phyloP scores from a whole-genome alignment of 2,113 vertebrate genomes.

The Myodes glareolus region DNA sequence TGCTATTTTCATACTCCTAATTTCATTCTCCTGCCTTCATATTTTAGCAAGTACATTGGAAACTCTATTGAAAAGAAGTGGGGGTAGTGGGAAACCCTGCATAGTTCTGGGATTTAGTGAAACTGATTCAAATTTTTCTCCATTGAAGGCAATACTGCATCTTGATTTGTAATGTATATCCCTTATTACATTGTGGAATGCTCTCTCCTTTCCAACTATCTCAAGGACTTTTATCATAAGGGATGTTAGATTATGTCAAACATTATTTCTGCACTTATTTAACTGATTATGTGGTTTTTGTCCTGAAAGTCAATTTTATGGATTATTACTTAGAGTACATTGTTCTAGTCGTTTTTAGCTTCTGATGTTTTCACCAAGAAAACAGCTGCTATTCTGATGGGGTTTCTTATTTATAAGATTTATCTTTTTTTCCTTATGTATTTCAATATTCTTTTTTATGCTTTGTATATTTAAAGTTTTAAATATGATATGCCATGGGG shows the following conservation, averaged over 20 bases:
- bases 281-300: neutral
- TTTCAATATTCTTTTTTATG: neutral
- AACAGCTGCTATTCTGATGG: neutral
- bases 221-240: neutral
- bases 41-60: neutral
- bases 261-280: neutral
- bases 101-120: neutral
- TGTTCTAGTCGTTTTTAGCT: neutral
- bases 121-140: neutral
- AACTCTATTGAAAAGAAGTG: neutral
- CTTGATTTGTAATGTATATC: neutral
- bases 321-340: neutral
- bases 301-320: neutral
- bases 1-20: neutral
- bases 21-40: neutral
- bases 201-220: neutral
- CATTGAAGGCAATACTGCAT: neutral
- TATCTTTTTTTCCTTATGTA: neutral
- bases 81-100: neutral
- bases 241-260: neutral
- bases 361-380: neutral
- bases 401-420: neutral
- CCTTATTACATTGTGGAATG: neutral
- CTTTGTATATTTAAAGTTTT: neutral
- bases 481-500: neutral